Percentiles rank a stretch among this genome's conserved stretches.
Conservation (phyloP, 1,140 invertebrate genomes). For the Trissolcus basalis region DNA sequence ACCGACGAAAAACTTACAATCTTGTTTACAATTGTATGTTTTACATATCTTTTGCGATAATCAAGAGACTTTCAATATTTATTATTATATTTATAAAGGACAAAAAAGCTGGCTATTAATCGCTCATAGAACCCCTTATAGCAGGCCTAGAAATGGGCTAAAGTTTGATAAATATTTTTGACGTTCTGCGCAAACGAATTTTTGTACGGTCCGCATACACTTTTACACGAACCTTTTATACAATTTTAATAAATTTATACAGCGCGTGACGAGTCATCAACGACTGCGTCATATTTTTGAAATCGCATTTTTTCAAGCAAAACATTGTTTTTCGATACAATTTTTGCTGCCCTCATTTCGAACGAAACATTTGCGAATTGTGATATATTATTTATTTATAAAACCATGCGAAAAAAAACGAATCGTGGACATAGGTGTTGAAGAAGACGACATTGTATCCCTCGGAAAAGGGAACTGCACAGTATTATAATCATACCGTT, state of each 20-base stretch:
- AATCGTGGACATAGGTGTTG: conserved; percentile 8
- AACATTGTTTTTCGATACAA: conserved; percentile 30
- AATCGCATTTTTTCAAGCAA: conserved; percentile 15
- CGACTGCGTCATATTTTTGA: conserved; percentile 48
- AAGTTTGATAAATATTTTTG: conserved; percentile 53
- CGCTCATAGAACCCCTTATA: conserved; percentile 16
- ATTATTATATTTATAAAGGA: background rate
- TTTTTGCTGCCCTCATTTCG: conserved; percentile 29
- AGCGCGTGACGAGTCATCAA: conserved; percentile 23
- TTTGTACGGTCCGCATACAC: conserved; percentile 35
- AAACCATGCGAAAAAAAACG: conserved; percentile 4
- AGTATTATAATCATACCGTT: conserved; percentile 53
- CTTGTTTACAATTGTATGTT: too few relatives aligned
- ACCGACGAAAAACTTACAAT: too few relatives aligned
- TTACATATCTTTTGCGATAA: conserved; percentile 29
- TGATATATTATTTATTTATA: conserved; percentile 57
- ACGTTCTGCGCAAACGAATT: conserved; percentile 38
- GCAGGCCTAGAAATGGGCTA: conserved; percentile 42
- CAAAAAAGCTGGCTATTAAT: conserved; percentile 4
- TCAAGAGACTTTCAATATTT: conserved; percentile 17
- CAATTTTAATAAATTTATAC: conserved; percentile 49
- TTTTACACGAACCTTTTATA: conserved; percentile 48
- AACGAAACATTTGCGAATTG: conserved; percentile 42
- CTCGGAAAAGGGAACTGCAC: conserved; percentile 41
- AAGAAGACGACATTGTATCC: conserved; percentile 34